Percentiles rank a stretch among this genome's conserved stretches.
Conservation (phyloP, 2,113 vertebrate species). For the Gobio gobio region DNA sequence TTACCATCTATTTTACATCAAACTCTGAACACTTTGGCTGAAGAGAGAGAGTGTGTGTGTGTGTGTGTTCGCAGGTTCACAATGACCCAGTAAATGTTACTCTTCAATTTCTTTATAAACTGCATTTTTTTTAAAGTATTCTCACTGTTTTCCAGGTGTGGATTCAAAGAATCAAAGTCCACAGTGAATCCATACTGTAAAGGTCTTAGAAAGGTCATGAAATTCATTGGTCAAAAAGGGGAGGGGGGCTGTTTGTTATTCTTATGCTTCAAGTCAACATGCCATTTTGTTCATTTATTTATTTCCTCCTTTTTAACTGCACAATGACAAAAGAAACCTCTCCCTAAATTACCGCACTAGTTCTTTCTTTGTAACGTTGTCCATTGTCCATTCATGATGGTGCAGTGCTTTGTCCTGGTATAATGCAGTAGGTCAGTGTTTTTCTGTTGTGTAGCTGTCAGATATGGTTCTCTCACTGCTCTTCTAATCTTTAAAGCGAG, state of each 20-base stretch:
- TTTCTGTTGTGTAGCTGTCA: not conserved
- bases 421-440: not conserved
- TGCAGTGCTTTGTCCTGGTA: not conserved
- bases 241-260: not conserved
- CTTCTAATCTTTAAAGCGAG: not conserved
- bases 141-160: no score
- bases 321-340: not conserved
- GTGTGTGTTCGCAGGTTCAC: not conserved
- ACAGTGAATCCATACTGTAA: not conserved
- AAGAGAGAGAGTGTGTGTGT: not conserved
- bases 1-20: not conserved
- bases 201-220: not conserved
- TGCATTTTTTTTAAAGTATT: no score
- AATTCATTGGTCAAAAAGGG: not conserved
- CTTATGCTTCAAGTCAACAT: slow-evolving; percentile 5
- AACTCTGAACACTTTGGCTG: slow-evolving; percentile 33
- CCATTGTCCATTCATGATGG: slow-evolving; percentile 7
- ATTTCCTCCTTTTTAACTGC: not conserved
- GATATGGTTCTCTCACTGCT: not conserved
- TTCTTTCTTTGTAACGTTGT: slow-evolving; percentile 5
- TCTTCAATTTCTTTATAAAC: not conserved
- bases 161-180: no score
- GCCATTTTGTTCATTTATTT: not conserved
- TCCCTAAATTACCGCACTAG: not conserved
- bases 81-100: not conserved